A percentile compares a stretch with the other conserved stretches of the same genome.
Evolutionary conservation across 2,113 vertebrate genomes (phyloP).

Genomic region (Bufo gargarizans): DNA sequence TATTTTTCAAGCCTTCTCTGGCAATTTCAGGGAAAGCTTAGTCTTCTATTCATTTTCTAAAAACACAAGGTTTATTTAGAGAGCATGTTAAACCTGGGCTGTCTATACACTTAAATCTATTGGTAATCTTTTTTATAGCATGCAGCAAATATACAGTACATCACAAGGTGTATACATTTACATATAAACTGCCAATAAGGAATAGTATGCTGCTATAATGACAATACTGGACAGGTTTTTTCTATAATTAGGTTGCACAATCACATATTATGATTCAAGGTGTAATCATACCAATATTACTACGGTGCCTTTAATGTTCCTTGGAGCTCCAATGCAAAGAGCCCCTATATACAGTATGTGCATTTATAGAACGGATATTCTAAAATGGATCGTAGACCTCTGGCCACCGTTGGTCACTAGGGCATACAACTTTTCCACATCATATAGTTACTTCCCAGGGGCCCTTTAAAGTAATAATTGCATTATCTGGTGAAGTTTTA

Average conservation of each 20-base stretch:
- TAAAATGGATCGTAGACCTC: too few relatives aligned
- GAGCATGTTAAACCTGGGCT: background rate
- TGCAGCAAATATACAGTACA: background rate
- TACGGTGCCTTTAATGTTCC: background rate
- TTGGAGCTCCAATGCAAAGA: too few relatives aligned
- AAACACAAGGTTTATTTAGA: constrained; percentile 34
- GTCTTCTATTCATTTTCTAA: constrained; percentile 21
- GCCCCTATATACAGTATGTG: too few relatives aligned
- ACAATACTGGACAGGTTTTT: background rate
- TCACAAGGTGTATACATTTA: background rate
- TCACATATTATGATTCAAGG: background rate
- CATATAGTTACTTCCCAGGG: too few relatives aligned
- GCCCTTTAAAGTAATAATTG: background rate
- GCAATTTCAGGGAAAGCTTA: constrained; percentile 14
- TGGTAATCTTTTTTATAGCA: background rate
- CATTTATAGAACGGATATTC: too few relatives aligned
- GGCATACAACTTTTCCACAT: too few relatives aligned
- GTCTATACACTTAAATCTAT: background rate
- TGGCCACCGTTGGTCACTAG: too few relatives aligned
- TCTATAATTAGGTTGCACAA: background rate
- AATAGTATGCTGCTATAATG: background rate
- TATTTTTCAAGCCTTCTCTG: constrained; percentile 38
- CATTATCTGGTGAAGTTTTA: background rate
- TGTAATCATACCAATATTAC: background rate
- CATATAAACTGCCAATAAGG: background rate